A percentile compares a stretch with the other conserved stretches of the same genome.
Conservation (phyloP, 2,797 vertebrate genomes). For the Caiman crocodilus region DNA sequence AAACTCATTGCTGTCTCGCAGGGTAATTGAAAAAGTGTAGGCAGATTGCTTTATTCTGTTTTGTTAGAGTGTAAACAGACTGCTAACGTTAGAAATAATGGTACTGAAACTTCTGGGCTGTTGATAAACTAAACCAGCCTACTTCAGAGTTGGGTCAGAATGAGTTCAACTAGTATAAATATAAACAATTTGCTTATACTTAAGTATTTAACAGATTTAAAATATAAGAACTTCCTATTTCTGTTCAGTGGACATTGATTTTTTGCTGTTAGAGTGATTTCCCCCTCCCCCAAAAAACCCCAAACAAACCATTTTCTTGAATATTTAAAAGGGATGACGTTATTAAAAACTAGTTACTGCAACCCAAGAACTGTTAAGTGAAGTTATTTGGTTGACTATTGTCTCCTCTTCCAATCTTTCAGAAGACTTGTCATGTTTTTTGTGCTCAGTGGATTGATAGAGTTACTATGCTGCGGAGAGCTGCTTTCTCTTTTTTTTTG, state of each 20-base stretch:
- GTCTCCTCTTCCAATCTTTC: background rate
- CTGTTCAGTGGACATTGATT: background rate
- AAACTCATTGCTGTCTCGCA: background rate
- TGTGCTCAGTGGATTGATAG: background rate
- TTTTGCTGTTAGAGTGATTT: background rate
- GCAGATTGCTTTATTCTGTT: background rate
- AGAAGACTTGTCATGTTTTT: background rate
- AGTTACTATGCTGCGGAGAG: background rate
- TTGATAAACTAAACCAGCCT: background rate
- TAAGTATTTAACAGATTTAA: background rate
- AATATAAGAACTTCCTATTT: background rate
- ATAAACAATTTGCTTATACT: background rate
- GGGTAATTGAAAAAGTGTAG: background rate
- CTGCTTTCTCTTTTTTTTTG: background rate
- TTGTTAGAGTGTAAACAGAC: background rate
- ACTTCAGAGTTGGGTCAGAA: background rate
- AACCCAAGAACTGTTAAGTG: background rate
- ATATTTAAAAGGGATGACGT: background rate
- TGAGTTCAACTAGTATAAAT: background rate
- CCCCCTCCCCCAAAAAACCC: too few species aligned
- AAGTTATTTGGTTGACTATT: background rate
- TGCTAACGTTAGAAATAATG: background rate
- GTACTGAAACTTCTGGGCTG: background rate
- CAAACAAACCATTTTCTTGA: background rate
- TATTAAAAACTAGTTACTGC: background rate